phyloP scores from a whole-genome alignment of 1,140 invertebrate species.

The Mylabris phalerata region DNA sequence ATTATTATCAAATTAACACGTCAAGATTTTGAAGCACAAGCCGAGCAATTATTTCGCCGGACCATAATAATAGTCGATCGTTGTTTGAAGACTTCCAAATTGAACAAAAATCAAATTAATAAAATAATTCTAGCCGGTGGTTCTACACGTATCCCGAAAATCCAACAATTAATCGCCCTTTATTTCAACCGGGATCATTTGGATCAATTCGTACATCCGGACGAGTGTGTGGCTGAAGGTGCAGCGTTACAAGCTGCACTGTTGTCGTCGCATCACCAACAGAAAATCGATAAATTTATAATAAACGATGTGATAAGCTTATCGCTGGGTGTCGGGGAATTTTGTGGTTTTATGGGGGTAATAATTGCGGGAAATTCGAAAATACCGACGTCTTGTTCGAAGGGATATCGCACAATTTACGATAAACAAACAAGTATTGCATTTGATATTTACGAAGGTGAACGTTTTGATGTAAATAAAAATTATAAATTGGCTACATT shows the following conservation, averaged over 20 bases:
- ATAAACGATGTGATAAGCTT: slow-evolving; percentile 16
- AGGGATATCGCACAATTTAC: neutral
- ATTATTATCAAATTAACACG: slow-evolving; percentile 51
- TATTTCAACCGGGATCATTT: slow-evolving; percentile 44
- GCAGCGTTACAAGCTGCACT: slow-evolving; percentile 36
- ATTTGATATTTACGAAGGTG: slow-evolving; percentile 42
- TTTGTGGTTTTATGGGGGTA: slow-evolving; percentile 29
- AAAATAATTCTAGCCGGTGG: slow-evolving; percentile 59
- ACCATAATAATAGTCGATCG: slow-evolving; percentile 41
- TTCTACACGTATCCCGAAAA: slow-evolving; percentile 55
- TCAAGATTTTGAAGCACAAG: slow-evolving; percentile 56
- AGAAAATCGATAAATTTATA: slow-evolving; percentile 10
- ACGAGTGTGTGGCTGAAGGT: slow-evolving; percentile 22
- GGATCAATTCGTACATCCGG: slow-evolving; percentile 31
- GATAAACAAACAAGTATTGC: neutral
- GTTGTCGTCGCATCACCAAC: slow-evolving; percentile 34
- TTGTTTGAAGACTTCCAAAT: neutral
- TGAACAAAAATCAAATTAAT: slow-evolving; percentile 38
- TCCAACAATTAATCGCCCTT: slow-evolving; percentile 38
- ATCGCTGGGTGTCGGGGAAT: slow-evolving; percentile 18
- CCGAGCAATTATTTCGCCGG: slow-evolving; percentile 60
- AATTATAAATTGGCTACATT: neutral
- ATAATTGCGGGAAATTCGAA: slow-evolving; percentile 25
- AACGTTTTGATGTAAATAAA: neutral
- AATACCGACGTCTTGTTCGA: neutral